Conservation (phyloP, 2,888 invertebrate species). For the Andrena marginata region DNA sequence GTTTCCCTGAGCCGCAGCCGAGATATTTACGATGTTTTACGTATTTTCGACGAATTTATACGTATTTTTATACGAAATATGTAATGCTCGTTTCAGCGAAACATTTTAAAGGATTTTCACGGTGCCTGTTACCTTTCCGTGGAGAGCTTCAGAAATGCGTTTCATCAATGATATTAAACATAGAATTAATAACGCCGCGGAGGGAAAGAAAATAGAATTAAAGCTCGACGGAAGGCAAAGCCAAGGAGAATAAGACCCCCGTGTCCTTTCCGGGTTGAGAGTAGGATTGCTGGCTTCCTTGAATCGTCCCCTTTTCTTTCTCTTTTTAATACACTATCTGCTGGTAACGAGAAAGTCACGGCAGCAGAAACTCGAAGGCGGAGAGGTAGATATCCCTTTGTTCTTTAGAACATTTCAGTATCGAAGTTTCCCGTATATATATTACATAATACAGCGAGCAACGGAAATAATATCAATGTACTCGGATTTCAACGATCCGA, state of each 20-base stretch:
- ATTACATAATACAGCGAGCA: no score
- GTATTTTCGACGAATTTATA: neutral
- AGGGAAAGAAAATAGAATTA: slow-evolving; percentile 5
- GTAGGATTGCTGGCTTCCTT: slow-evolving; percentile 24
- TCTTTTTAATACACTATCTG: slow-evolving; percentile 17
- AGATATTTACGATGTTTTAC: neutral
- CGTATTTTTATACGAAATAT: no score
- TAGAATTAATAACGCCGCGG: neutral
- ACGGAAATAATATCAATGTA: no score
- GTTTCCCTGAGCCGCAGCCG: neutral
- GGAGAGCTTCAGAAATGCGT: no score
- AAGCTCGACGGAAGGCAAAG: neutral
- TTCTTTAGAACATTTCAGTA: neutral
- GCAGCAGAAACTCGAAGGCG: neutral
- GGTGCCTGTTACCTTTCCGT: neutral
- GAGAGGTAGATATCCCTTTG: neutral
- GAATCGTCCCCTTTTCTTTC: slow-evolving; percentile 21
- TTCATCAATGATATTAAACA: slow-evolving; percentile 7
- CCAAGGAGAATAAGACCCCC: neutral
- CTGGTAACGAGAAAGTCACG: neutral
- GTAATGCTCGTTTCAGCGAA: neutral
- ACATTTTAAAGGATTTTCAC: slow-evolving; percentile 1
- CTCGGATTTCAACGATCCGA: no score
- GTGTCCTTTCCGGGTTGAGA: slow-evolving; percentile 11
- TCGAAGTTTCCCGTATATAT: neutral